Evolutionary conservation across 2,113 vertebrate species (phyloP).

Genomic region (Rhabdornis inornatus): DNA sequence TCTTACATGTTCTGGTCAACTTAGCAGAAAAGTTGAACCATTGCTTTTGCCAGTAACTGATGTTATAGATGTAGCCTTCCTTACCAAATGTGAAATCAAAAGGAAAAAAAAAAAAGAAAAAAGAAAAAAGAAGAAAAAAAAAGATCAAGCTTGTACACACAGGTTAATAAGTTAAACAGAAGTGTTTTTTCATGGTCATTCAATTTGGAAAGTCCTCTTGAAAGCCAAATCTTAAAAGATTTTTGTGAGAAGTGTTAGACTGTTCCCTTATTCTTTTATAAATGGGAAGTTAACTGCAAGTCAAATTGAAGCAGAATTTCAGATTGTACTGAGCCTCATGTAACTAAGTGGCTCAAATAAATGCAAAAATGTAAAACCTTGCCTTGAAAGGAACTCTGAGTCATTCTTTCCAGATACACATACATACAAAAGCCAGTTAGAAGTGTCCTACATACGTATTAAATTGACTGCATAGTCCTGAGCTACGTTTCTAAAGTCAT

Average conservation of each 20-base stretch:
- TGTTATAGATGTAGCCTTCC: not conserved
- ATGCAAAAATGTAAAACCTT: slow-evolving; percentile 3
- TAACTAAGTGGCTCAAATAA: not conserved
- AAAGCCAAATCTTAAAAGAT: not conserved
- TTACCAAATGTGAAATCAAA: not conserved
- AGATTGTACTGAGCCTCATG: not conserved
- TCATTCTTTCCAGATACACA: not conserved
- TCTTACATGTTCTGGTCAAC: not conserved
- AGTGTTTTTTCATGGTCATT: not conserved
- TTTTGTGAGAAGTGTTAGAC: not conserved
- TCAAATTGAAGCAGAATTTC: not conserved
- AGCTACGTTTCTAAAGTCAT: not conserved
- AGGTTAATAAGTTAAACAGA: not conserved
- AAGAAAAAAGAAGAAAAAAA: too few relatives aligned
- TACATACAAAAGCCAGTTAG: not conserved
- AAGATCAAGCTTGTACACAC: not conserved
- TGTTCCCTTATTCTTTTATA: not conserved
- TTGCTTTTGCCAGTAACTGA: not conserved
- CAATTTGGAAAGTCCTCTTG: not conserved
- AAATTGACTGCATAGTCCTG: not conserved
- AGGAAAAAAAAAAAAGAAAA: too few relatives aligned
- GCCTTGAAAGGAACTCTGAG: not conserved
- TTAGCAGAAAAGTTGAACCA: not conserved
- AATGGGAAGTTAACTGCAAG: not conserved
- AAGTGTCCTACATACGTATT: not conserved